Evolutionary conservation across 2,888 invertebrate species (phyloP).

Genomic region (Zaprionus lineosus): DNA sequence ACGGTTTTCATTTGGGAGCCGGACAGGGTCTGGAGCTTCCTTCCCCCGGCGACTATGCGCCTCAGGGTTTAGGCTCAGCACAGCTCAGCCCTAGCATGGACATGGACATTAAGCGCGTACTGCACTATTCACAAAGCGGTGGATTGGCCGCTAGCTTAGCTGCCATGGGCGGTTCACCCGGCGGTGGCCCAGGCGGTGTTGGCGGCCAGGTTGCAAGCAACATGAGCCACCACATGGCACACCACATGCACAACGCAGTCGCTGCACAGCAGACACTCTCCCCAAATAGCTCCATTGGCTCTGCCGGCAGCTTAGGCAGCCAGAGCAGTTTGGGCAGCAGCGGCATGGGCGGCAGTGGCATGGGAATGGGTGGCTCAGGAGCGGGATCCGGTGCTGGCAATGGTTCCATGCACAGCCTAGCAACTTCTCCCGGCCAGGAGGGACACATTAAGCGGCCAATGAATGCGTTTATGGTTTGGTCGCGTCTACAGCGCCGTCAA

Average conservation of each 20-base stretch:
- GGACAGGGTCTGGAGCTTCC: slow-evolving; percentile 82
- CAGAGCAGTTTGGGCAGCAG: slow-evolving; percentile 65
- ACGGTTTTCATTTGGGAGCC: slow-evolving; percentile 81
- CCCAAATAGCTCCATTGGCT: slow-evolving; percentile 80
- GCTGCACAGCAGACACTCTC: slow-evolving; percentile 79
- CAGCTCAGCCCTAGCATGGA: slow-evolving; percentile 76
- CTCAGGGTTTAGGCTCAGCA: slow-evolving; percentile 73
- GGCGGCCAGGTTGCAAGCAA: slow-evolving; percentile 71
- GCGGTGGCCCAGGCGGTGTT: slow-evolving; percentile 78
- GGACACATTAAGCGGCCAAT: slow-evolving; percentile 97
- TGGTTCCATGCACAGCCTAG: slow-evolving; percentile 68
- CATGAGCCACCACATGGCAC: slow-evolving; percentile 80
- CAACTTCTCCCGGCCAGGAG: slow-evolving; percentile 84
- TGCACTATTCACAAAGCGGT: slow-evolving; percentile 81
- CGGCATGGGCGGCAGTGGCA: slow-evolving; percentile 67
- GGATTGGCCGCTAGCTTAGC: slow-evolving; percentile 80
- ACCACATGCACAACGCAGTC: slow-evolving; percentile 67
- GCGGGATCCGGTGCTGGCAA: slow-evolving; percentile 22
- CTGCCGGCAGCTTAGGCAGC: slow-evolving; percentile 63
- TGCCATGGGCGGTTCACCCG: slow-evolving; percentile 82
- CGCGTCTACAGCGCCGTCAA: slow-evolving; percentile 93
- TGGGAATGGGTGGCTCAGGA: slow-evolving; percentile 42
- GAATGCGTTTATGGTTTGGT: slow-evolving; percentile 99
- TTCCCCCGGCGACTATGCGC: slow-evolving; percentile 81
- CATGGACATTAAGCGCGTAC: slow-evolving; percentile 82